Percentiles rank a stretch among this genome's conserved stretches.
Conservation (phyloP, 2,797 vertebrate genomes). For the Rhinogobio ventralis region DNA sequence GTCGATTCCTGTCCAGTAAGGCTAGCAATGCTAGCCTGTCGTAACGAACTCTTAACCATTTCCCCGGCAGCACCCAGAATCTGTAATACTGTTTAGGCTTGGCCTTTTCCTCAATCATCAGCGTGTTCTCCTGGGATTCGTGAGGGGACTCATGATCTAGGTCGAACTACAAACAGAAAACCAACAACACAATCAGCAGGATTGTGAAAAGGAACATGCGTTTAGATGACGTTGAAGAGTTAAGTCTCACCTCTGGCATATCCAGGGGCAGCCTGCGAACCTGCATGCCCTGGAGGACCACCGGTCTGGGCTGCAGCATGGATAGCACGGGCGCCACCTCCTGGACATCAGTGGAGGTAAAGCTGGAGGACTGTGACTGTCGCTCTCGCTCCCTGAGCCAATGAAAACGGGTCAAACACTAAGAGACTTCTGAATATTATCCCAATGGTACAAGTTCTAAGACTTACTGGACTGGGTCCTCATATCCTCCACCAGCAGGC, state of each 20-base stretch:
- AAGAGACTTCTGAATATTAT: not conserved
- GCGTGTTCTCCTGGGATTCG: constrained; percentile 92
- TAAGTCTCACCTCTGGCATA: constrained; percentile 87
- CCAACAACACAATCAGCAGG: not conserved
- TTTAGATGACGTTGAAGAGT: not conserved
- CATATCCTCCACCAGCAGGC: constrained; percentile 88
- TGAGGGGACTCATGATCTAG: constrained; percentile 91
- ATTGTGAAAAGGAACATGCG: not conserved
- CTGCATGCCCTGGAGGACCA: constrained; percentile 93
- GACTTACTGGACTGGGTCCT: constrained; percentile 89
- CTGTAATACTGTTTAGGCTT: constrained; percentile 93
- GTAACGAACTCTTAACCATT: constrained; percentile 89
- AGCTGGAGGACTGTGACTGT: constrained; percentile 92
- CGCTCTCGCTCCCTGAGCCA: constrained; percentile 86
- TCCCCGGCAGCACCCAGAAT: constrained; percentile 90
- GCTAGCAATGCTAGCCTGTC: constrained; percentile 90
- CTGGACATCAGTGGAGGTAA: constrained; percentile 89
- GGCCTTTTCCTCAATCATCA: constrained; percentile 90
- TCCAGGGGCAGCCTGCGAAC: constrained; percentile 90
- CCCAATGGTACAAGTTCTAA: not conserved
- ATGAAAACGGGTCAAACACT: not conserved
- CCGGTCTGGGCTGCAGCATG: constrained; percentile 86
- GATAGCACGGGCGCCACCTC: constrained; percentile 82
- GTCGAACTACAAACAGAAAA: constrained; percentile 81
- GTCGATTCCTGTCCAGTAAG: constrained; percentile 88